Conservation (phyloP, 1,140 invertebrate genomes). For the Pseudomyrmex sp. region DNA sequence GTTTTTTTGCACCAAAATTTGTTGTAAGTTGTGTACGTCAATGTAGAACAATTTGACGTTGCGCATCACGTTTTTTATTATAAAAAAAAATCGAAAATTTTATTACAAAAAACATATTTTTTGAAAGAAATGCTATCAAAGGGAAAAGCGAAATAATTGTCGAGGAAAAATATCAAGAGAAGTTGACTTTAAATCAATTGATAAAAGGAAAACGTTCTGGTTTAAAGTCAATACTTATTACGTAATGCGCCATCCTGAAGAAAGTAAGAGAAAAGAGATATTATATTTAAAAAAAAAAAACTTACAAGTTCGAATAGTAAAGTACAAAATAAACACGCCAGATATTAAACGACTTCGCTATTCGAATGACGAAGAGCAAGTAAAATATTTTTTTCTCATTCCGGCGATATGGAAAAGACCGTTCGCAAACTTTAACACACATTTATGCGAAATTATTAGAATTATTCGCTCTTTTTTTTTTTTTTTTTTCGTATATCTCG, state of each 20-base stretch:
- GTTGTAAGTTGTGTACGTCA: too few species aligned
- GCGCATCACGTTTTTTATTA: too few species aligned
- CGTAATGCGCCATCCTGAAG: slow-evolving; percentile 13
- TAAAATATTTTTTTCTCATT: slow-evolving; percentile 66
- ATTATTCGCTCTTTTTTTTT: too few species aligned
- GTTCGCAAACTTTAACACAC: slow-evolving; percentile 41
- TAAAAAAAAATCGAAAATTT: too few species aligned
- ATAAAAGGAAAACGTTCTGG: slow-evolving; percentile 15
- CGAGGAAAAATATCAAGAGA: neutral
- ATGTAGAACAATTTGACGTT: too few species aligned
- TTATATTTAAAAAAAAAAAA: slow-evolving; percentile 58
- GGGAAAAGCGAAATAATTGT: neutral
- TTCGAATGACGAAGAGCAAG: slow-evolving; percentile 48
- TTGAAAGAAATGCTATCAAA: slow-evolving; percentile 6
- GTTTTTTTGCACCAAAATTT: too few species aligned
- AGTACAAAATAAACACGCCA: slow-evolving; percentile 63
- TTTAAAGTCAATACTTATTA: slow-evolving; percentile 10
- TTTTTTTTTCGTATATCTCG: neutral
- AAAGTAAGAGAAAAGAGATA: slow-evolving; percentile 30
- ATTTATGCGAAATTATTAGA: slow-evolving; percentile 16
- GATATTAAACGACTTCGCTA: slow-evolving; percentile 56
- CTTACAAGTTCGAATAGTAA: slow-evolving; percentile 69
- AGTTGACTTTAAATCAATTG: slow-evolving; percentile 3
- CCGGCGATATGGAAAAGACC: slow-evolving; percentile 1
- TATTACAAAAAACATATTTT: neutral